Base-by-base conservation (phyloP, 2,113 vertebrate genomes). In the Podarcis raffonei region DNA sequence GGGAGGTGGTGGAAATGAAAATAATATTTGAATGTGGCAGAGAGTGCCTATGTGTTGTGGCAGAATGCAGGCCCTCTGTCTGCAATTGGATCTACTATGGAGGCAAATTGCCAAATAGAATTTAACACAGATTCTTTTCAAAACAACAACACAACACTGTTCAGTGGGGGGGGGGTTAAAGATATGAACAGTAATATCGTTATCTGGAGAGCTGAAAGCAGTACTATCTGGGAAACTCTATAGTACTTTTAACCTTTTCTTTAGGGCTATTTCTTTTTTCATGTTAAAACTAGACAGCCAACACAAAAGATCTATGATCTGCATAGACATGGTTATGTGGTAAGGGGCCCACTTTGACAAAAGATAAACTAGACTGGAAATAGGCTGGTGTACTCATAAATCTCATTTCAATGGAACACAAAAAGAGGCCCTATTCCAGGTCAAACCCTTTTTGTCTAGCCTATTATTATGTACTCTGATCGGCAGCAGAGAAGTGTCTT, bases 11-110 rank as follows among this genome's bases (percentile, higher is more conserved):
- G 79, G 13, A 83, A 72, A 65, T 20, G 37, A 89, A 92, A 94
- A 81, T 74, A 65, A 88, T 81, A 59, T 35, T 91, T 20, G 89
- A 53, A 88, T 84, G 90, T 88, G 30, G 77, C 78, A 91, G 87
- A 95, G 68, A 39, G 68, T 87, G 48, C 83, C 87, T 53, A 91
- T 87, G 66, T 69, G 79, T 39, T 92, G 89, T 32, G 88, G 86
- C 88, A 91, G 66, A 85, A 15, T 66, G 35, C 83, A 27, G 1
- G 77, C 81, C 57, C 81, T 48, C 83, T 11, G 75, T 0, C 1
- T 9, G 25, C 80, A 88, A 87, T 57, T 86, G 84, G 81, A 90
- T 89, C 88, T 30, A 15, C 83, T 82, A 22, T 57, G 30, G 85
- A 35, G 72, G 53, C n/a, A 81, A 18, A 74, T 4, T 37, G 25